These are phyloP conservation scores for Adelognathus sp. DNA, from an alignment of 2,888 invertebrate species.

Conservation along the genomic window DNA sequence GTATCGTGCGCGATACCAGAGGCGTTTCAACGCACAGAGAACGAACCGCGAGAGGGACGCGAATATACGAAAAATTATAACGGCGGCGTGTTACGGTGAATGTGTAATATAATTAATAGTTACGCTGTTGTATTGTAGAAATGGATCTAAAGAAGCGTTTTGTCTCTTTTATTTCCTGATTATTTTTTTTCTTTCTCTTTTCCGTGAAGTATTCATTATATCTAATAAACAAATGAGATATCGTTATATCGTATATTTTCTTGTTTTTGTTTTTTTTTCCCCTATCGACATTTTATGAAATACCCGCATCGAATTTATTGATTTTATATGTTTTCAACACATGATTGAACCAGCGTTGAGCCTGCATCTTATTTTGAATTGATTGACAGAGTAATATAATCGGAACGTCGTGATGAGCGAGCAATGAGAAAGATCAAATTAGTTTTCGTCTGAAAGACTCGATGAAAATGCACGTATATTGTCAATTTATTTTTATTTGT, in stretches of 20 bases:
- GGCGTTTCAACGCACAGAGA: slow-evolving; percentile 46
- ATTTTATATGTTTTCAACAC: too few species aligned
- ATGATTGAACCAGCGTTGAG: too few species aligned
- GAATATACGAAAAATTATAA: neutral
- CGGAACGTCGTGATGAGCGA: too few species aligned
- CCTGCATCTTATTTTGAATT: too few species aligned
- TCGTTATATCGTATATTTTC: slow-evolving; percentile 29
- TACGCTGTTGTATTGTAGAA: slow-evolving; percentile 58
- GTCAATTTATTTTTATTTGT: too few species aligned
- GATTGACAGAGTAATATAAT: too few species aligned
- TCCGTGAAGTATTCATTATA: slow-evolving; percentile 55
- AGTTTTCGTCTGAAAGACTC: too few species aligned
- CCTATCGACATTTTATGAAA: too few species aligned
- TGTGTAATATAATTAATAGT: slow-evolving; percentile 61
- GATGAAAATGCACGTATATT: too few species aligned
- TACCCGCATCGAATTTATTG: too few species aligned
- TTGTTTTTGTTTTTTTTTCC: too few species aligned
- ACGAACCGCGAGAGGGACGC: neutral
- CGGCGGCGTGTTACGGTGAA: slow-evolving; percentile 47
- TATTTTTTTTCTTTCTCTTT: slow-evolving; percentile 15
- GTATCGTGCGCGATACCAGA: slow-evolving; percentile 29
- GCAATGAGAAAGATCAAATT: too few species aligned
- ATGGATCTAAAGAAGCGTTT: slow-evolving; percentile 47
- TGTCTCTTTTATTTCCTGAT: slow-evolving; percentile 25
- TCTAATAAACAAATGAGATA: slow-evolving; percentile 45